Evolutionary conservation across 2,797 vertebrate genomes (phyloP), one percentile per base, ranked within the genome.

Genomic region (Sylvia borin): DNA sequence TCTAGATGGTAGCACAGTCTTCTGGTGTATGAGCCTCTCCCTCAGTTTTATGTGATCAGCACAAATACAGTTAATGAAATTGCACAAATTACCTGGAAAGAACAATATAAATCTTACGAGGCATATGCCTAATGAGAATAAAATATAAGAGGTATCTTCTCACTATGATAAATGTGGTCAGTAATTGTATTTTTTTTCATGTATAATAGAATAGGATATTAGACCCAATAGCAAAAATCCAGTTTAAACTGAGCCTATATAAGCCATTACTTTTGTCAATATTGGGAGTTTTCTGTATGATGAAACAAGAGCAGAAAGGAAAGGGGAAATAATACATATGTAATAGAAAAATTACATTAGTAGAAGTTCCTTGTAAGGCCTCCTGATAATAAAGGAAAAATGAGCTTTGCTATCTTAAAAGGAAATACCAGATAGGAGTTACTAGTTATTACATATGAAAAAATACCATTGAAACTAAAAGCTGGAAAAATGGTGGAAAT

Each of bases 321-420:
- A 78, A 3, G 13, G 77, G 66, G 29, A 80, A 88, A 36, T 71
- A 75, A 78, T 29, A 15, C 1, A 15, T 4, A 3, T 71, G 16
- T 45, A 89, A 73, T 12, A 50, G n/a, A 43, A 93, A 83, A 89
- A 82, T 42, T 7, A 13, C 21, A 42, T 57, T 47, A 7, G 27
- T 67, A 42, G n/a, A 87, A 57, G 21, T 76, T 87, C 21, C 12
- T 72, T 83, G 53, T 85, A 77, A 93, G 32, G 24, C 12, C n/a
- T 91, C 13, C 47, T 74, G 85, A 71, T 77, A 67, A 91, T 38
- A 64, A 71, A 50, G 14, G 43, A 73, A 88, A 90, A 86, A 65
- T 67, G 16, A 89, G 27, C 32, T 79, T 85, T 94, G 6, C 6
- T 88, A 26, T 74, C 26, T 11, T 62, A 36, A 88, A 83, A 83